Evolutionary conservation across 2,113 vertebrate genomes (phyloP).

Genomic region (Ellobius talpinus): DNA sequence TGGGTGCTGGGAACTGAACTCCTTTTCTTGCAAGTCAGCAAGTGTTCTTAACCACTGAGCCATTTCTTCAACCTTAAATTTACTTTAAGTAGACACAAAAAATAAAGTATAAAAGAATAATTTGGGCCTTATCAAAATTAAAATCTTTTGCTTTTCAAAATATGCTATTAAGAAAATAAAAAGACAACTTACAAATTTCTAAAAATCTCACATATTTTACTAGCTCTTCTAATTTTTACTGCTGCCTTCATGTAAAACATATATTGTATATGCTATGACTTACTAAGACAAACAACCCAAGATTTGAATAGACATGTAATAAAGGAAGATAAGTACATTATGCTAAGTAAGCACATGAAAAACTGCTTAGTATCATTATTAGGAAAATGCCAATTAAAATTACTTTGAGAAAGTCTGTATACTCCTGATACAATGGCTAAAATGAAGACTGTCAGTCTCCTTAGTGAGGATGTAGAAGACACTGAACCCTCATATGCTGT

Average conservation of each 20-base stretch:
- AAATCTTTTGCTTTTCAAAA: constrained; percentile 53
- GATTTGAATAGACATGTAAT: constrained; percentile 40
- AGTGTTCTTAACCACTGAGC: background rate
- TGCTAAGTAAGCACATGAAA: background rate
- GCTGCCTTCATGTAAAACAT: constrained; percentile 5
- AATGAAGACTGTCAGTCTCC: background rate
- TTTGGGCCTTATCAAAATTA: constrained; percentile 37
- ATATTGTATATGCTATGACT: background rate
- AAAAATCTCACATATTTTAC: background rate
- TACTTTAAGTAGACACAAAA: constrained; percentile 41
- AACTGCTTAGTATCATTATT: background rate
- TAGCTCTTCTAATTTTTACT: constrained; percentile 39
- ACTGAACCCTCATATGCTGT: background rate
- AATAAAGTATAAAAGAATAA: constrained; percentile 5
- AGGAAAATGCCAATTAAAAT: constrained; percentile 53
- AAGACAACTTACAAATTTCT: constrained; percentile 25
- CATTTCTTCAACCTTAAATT: background rate
- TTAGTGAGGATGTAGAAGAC: background rate
- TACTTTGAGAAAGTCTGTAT: background rate
- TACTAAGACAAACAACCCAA: background rate
- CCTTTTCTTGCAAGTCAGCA: background rate
- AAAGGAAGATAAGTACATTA: background rate
- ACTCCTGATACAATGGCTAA: background rate
- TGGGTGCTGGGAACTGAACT: background rate
- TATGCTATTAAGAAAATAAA: constrained; percentile 35